Base-by-base conservation (phyloP, 1,140 invertebrate species). In the Drosophila parvula region DNA sequence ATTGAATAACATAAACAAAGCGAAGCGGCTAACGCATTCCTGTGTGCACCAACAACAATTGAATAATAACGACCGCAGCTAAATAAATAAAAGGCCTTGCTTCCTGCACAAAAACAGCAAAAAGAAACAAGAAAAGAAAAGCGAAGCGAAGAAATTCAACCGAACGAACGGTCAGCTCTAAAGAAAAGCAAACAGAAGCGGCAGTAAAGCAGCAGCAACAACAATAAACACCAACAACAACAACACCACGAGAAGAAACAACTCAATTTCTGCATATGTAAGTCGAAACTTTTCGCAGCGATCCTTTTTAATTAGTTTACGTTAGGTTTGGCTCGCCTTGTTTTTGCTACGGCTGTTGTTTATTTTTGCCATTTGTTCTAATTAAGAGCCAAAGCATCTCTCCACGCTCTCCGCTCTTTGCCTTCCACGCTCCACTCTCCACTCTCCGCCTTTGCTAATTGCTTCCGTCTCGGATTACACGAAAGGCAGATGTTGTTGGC, bases 191-290 rank as follows among this genome's bases (percentile, higher is more conserved):
- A 64, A 65, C 40, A 57, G 16, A 58, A 58, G 58, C 58, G 32
- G 32, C 18, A 55, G 59, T 30, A 43, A 64, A 41, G 60, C 61
- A 68, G 18, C 32, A 57, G 5, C 27, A 74, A 40, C 9, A 78
- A 43, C 45, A 69, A 14, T 74, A 75, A 57, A 22, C 22, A 22
- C 22, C 56, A 62, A 38, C 12, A 64, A 45, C 11, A 74, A 55
- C 16, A 74, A 60, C 36, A 69, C 40, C 16, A 76, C 55, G 55
- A 63, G 34, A 65, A 78, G 62, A 65, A 67, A 81, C 75, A 89
- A 86, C 68, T 78, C 64, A 88, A 79, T 78, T 78, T 86, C 78
- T 78, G 82, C 78, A 85, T 85, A 85, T 85, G 81, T 85, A 85
- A 85, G 81, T 85, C 40, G 78, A 79, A 76, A 74, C 50, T 74